Evolutionary conservation across 2,797 vertebrate species (phyloP), one percentile per base, ranked within the genome.

Genomic region (Hemitrygon akajei): DNA sequence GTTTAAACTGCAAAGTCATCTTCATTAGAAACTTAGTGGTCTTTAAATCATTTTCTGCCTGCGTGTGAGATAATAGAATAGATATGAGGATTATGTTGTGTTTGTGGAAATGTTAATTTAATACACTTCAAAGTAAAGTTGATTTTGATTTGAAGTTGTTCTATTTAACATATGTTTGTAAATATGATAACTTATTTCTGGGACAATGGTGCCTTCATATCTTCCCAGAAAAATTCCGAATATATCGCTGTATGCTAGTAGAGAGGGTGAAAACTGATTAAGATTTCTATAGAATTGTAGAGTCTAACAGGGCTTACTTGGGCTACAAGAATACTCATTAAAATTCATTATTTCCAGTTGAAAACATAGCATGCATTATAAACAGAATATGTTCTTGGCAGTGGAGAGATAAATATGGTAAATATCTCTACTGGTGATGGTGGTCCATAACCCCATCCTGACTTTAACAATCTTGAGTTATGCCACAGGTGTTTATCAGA

Each of bases 381-480:
- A 89, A 66, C 20, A 69, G 86, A 69, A 69, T 20, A 69, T 89
- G n/a, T 20, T 89, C n/a, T 69, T 34, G 18, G 60, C 0, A 89
- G 60, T 37, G n/a, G 16, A 66, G 86, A 37, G 63, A 89, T 69
- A 89, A 89, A 69, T 37, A 69, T 89, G 86, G 18, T 69, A 89
- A 89, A 89, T 69, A 89, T 69, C n/a, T 89, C n/a, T 89, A 89
- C 86, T 37, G 20, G 86, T 69, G n/a, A 69, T 47, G 60, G 86
- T 89, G 63, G 30, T 69, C 63, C 69, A 37, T 89, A 69, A 89
- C 63, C n/a, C 60, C 86, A 37, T 69, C 63, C 82, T 34, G 63
- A 37, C 60, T 34, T 89, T 89, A 89, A 11, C 86, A 89, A 89
- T 69, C n/a, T 89, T 89, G 16, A 89, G 86, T 89, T 69, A 89